Base-by-base conservation (phyloP, 2,113 vertebrate genomes). In the Rhinogobius similis region DNA sequence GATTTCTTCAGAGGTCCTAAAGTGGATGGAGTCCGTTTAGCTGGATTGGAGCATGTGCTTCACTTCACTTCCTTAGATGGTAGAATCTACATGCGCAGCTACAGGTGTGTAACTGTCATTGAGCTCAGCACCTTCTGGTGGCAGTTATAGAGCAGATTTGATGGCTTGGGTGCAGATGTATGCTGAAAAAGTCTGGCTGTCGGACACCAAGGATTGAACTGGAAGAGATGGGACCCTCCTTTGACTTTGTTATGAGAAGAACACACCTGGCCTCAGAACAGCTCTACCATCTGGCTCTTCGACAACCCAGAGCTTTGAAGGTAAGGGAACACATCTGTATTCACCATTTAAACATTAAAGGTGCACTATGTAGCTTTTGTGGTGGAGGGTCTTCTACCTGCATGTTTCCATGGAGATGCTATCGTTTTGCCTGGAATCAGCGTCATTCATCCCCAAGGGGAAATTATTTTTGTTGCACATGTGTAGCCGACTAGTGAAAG, bases 181-280 rank as follows among this genome's bases (percentile, higher is more conserved):
- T 98, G 72, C 66, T 99, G 90, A 99, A 99, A 91, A 98, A 98
- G 79, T 99, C 98, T 4, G 97, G 98, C 9, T 98, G 96, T 67
- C 94, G 94, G 84, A 97, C 95, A 2, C 98, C 97, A 0, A 88
- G 97, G 53, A 95, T 99, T 41, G 96, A 99, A 78, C 88, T 99
- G 75, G 96, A 99, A 86, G 97, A 99, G 72, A 99, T 99, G 58
- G 98, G 98, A 1, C 98, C 97, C 0, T 96, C 96, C 0, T 85
- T 98, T 73, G 96, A 99, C 79, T 90, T 99, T 26, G 89, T 94
- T 32, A 63, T 99, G 59, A 94, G 96, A 73, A 95, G 97, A 75
- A 95, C 94, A 1, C 97, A 98, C 70, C 82, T 98, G 73, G 95
- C 98, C 11, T 99, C 98, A 46, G 96, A 98, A 32, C 96, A 99